Conservation (phyloP, 2,113 vertebrate species). For the Cebus imitator region DNA sequence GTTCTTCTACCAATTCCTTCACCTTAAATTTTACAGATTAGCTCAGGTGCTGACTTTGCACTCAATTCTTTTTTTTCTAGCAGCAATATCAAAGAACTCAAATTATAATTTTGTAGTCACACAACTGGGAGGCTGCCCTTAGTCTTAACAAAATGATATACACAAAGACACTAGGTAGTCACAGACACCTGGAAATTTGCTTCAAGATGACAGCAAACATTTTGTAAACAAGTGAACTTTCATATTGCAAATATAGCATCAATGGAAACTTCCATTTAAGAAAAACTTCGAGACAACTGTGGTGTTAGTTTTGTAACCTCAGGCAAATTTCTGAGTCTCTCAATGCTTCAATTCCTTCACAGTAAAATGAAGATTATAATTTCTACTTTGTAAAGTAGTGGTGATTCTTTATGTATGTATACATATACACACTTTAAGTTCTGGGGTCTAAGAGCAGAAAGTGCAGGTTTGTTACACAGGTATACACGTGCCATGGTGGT, state of each 20-base stretch:
- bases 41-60: background rate
- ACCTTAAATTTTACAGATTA: background rate
- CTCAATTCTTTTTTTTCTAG: background rate
- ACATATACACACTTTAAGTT: too few species aligned
- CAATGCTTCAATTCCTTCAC: background rate
- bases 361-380: background rate
- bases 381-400: background rate
- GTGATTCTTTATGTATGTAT: background rate
- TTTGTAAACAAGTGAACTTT: slow-evolving; percentile 6
- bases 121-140: background rate
- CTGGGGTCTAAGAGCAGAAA: too few species aligned
- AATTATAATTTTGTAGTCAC: background rate
- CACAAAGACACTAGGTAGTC: background rate
- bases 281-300: background rate
- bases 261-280: background rate
- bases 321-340: background rate
- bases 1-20: background rate
- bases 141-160: background rate
- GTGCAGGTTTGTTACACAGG: too few species aligned
- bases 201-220: background rate
- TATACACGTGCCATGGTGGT: too few species aligned
- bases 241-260: background rate
- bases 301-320: background rate
- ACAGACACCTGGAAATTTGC: background rate
- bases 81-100: background rate